Conservation (phyloP, 2,888 invertebrate species). For the Eupithecia insigniata region DNA sequence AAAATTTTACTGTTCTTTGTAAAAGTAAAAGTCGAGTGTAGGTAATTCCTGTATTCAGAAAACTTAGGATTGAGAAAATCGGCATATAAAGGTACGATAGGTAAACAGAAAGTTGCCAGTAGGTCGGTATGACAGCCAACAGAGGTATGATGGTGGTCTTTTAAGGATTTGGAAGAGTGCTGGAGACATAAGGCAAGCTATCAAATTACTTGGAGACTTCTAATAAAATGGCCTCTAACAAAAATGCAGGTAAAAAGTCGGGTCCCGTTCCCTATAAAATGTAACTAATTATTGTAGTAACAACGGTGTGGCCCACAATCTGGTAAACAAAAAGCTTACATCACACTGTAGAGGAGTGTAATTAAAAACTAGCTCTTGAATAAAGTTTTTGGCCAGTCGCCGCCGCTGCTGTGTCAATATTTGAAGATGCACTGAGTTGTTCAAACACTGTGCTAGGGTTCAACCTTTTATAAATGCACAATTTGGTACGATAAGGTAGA, state of each 20-base stretch:
- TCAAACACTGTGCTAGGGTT: slow-evolving; percentile 61
- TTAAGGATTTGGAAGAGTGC: background rate
- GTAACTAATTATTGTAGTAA: background rate
- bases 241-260: background rate
- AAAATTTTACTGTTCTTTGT: background rate
- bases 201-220: background rate
- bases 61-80: background rate
- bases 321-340: slow-evolving; percentile 41
- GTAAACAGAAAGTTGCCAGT: background rate
- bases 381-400: slow-evolving; percentile 57
- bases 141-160: background rate
- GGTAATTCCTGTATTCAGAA: background rate
- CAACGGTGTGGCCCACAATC: slow-evolving; percentile 3
- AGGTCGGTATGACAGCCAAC: background rate
- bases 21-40: background rate
- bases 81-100: background rate
- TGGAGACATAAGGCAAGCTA: background rate
- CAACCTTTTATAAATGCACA: slow-evolving; percentile 66
- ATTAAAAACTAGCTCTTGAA: slow-evolving; percentile 28
- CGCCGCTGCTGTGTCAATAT: slow-evolving; percentile 72
- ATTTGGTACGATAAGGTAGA: background rate
- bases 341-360: slow-evolving; percentile 42
- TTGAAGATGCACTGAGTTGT: slow-evolving; percentile 63
- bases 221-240: background rate
- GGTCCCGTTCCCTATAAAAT: background rate